These are phyloP conservation scores for Characodon lateralis DNA, from an alignment of 2,797 vertebrate species.

Conservation along the genomic window DNA sequence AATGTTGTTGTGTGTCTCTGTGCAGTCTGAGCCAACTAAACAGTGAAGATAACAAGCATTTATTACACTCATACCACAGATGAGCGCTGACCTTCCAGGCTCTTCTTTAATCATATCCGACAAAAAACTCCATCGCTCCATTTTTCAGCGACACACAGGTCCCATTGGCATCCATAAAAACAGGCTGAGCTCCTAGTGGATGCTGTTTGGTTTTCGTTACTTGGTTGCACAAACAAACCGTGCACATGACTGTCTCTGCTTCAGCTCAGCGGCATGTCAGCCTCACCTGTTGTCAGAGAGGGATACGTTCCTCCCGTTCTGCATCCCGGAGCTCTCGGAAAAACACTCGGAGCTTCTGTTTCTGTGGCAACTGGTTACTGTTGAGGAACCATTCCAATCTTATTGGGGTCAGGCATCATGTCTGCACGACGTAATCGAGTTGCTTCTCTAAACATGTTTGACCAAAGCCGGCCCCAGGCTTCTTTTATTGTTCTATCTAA, in stretches of 20 bases:
- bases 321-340: conserved; percentile 22
- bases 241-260: conserved; percentile 63
- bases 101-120: conserved; percentile 19
- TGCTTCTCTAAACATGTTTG: conserved; percentile 66
- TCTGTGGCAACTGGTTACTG: conserved; percentile 11
- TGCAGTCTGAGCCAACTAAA: not conserved
- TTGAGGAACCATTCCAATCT: conserved; percentile 38
- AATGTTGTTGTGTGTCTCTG: not conserved
- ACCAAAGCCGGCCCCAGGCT: conserved; percentile 36
- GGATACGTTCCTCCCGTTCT: conserved; percentile 46
- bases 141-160: conserved; percentile 54
- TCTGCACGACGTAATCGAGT: conserved; percentile 49
- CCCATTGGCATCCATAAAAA: conserved; percentile 63
- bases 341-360: conserved; percentile 15
- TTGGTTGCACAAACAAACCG: conserved; percentile 66
- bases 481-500: conserved; percentile 67
- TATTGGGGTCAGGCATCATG: conserved; percentile 14
- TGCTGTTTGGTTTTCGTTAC: conserved; percentile 66
- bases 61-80: conserved; percentile 57
- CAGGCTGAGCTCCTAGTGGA: conserved; percentile 11
- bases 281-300: conserved; percentile 59
- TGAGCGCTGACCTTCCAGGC: conserved; percentile 5
- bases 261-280: conserved; percentile 47
- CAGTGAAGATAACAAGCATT: not conserved
- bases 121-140: conserved; percentile 10